Percentiles rank a stretch among this genome's conserved stretches.
Conservation (phyloP, 2,797 vertebrate genomes). For the Poliocrania exsul region DNA sequence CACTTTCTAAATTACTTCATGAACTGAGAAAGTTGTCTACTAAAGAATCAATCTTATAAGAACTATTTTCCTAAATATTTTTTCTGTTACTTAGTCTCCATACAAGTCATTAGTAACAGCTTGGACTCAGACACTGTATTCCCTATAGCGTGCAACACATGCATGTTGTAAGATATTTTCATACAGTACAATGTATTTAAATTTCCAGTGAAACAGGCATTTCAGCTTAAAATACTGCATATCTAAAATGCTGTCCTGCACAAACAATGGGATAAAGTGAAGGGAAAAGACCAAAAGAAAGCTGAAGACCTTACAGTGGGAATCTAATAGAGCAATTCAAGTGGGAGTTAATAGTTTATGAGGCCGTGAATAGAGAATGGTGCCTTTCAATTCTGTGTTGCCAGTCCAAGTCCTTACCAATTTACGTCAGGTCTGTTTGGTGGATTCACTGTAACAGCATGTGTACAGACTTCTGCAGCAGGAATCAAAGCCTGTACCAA, state of each 20-base stretch:
- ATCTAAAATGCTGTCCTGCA: not conserved
- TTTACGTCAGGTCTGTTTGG: not conserved
- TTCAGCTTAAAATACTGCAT: not conserved
- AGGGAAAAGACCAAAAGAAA: not conserved
- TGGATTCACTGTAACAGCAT: not conserved
- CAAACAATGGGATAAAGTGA: not conserved
- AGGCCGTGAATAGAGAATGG: conserved; percentile 18
- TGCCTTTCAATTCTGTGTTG: not conserved
- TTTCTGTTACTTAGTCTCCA: not conserved
- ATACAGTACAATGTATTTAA: not conserved
- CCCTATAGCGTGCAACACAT: not conserved
- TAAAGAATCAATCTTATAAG: conserved; percentile 24
- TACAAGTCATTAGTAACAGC: conserved; percentile 16
- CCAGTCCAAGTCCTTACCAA: not conserved
- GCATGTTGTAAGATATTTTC: not conserved
- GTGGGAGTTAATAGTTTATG: not conserved
- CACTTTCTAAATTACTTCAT: conserved; percentile 38
- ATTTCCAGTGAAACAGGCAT: not conserved
- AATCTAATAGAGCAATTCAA: not conserved
- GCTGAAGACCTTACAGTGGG: not conserved
- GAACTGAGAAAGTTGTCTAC: conserved; percentile 12
- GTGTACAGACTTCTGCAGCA: not conserved
- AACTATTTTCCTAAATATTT: conserved; percentile 41
- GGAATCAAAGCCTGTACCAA: not conserved
- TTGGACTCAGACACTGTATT: not conserved